These are phyloP conservation scores for Apocheima hispidaria DNA, from an alignment of 2,888 invertebrate genomes.

Conservation along the genomic window DNA sequence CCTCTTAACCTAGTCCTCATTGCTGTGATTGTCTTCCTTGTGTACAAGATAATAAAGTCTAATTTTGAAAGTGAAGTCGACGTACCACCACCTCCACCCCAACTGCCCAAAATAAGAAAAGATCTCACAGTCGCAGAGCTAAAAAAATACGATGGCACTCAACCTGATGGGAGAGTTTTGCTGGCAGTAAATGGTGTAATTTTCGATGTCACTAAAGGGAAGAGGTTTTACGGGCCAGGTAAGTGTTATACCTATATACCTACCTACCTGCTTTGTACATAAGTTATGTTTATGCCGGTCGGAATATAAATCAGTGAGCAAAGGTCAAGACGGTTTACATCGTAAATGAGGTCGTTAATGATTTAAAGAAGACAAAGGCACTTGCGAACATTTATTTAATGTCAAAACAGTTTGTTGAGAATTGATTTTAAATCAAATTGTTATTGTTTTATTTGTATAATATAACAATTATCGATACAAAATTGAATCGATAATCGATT, in stretches of 20 bases:
- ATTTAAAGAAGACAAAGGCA: conserved; percentile 20
- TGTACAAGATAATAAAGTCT: conserved; percentile 88
- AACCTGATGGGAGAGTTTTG: conserved; percentile 94
- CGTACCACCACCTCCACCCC: conserved; percentile 77
- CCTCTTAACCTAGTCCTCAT: conserved; percentile 75
- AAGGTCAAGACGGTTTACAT: conserved; percentile 41
- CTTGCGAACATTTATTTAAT: neutral
- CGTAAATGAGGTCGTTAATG: conserved; percentile 16
- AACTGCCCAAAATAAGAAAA: conserved; percentile 92
- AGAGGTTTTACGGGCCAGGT: conserved; percentile 98
- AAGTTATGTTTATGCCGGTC: conserved; percentile 35
- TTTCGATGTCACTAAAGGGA: conserved; percentile 97
- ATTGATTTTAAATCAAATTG: neutral
- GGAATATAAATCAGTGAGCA: conserved; percentile 39
- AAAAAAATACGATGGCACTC: conserved; percentile 93
- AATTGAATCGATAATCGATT: neutral
- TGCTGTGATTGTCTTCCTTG: conserved; percentile 78
- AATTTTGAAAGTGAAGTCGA: conserved; percentile 72
- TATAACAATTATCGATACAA: too few relatives aligned
- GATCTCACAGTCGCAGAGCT: conserved; percentile 97
- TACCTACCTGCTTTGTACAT: conserved; percentile 28
- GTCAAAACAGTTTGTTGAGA: neutral
- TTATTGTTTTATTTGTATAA: neutral
- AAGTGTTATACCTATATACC: conserved; percentile 53
- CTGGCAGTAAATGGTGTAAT: conserved; percentile 97